These are phyloP conservation scores for Notechis scutatus DNA, from an alignment of 2,113 vertebrate species.

Conservation along the genomic window DNA sequence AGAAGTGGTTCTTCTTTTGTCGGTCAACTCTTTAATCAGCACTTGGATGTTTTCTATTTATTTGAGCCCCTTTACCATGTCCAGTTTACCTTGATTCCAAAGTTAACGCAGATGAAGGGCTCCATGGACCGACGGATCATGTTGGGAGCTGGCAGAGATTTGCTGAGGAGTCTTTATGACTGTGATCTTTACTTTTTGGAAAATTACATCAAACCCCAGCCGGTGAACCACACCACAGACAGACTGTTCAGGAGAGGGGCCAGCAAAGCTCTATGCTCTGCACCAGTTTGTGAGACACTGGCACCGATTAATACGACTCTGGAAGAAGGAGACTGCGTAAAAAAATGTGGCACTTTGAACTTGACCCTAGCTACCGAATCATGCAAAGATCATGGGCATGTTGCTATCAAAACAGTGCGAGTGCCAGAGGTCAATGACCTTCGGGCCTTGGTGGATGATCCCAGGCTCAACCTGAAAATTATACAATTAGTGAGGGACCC, in stretches of 20 bases:
- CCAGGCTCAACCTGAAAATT: slow-evolving; percentile 91
- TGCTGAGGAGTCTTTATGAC: slow-evolving; percentile 88
- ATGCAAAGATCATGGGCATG: slow-evolving; percentile 83
- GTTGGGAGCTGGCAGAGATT: slow-evolving; percentile 90
- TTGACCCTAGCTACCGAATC: slow-evolving; percentile 85
- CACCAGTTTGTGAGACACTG: slow-evolving; percentile 82
- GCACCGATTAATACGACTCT: slow-evolving; percentile 73
- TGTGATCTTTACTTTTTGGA: slow-evolving; percentile 94
- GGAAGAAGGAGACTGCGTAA: slow-evolving; percentile 92
- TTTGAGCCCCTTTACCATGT: slow-evolving; percentile 97
- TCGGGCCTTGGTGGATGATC: slow-evolving; percentile 89
- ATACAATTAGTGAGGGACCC: slow-evolving; percentile 95
- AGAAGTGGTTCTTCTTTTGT: slow-evolving; percentile 94
- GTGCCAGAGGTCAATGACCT: slow-evolving; percentile 90
- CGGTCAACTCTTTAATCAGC: slow-evolving; percentile 96
- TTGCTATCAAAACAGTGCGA: slow-evolving; percentile 92
- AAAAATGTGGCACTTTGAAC: slow-evolving; percentile 85
- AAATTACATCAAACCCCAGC: slow-evolving; percentile 92
- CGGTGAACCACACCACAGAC: slow-evolving; percentile 88
- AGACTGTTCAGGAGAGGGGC: slow-evolving; percentile 90
- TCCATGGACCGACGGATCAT: slow-evolving; percentile 83
- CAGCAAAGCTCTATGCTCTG: slow-evolving; percentile 89
- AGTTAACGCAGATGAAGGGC: slow-evolving; percentile 84
- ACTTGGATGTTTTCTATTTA: slow-evolving; percentile 94
- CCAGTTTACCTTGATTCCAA: slow-evolving; percentile 87